Percentiles rank a stretch among this genome's conserved stretches.
phyloP scores from a whole-genome alignment of 2,888 invertebrate species.

The Zele albiditarsus region DNA sequence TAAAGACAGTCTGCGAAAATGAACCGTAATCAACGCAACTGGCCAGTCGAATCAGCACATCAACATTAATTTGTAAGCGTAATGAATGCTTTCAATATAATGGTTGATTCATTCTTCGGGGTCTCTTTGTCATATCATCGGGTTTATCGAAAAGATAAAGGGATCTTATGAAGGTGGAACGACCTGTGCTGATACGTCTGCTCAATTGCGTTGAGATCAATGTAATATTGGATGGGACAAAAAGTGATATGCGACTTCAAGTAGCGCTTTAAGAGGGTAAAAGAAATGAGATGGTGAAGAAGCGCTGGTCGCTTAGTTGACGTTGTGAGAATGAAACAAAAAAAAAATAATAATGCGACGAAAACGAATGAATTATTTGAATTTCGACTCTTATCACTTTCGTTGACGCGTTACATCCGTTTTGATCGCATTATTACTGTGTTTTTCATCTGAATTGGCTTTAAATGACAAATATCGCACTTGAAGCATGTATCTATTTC shows the following conservation, averaged over 20 bases:
- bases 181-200: conserved; percentile 65
- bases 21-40: conserved; percentile 71
- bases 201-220: conserved; percentile 66
- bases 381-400: conserved; percentile 12
- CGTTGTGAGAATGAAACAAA: neutral
- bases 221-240: conserved; percentile 52
- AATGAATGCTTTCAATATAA: conserved; percentile 48
- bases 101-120: conserved; percentile 20
- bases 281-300: neutral
- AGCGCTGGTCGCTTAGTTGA: conserved; percentile 43
- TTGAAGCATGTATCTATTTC: neutral
- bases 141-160: conserved; percentile 3
- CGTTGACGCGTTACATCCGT: conserved; percentile 5
- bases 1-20: conserved; percentile 70
- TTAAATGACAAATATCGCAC: neutral
- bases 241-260: conserved; percentile 4
- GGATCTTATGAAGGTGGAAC: conserved; percentile 36
- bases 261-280: conserved; percentile 19
- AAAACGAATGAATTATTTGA: conserved; percentile 1
- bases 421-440: neutral
- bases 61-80: conserved; percentile 65
- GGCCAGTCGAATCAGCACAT: conserved; percentile 70
- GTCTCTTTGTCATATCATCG: conserved; percentile 46
- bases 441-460: neutral
- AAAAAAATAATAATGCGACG: conserved; percentile 7